Base-by-base conservation (phyloP, 2,797 vertebrate genomes). In the Phalanger gymnotis region DNA sequence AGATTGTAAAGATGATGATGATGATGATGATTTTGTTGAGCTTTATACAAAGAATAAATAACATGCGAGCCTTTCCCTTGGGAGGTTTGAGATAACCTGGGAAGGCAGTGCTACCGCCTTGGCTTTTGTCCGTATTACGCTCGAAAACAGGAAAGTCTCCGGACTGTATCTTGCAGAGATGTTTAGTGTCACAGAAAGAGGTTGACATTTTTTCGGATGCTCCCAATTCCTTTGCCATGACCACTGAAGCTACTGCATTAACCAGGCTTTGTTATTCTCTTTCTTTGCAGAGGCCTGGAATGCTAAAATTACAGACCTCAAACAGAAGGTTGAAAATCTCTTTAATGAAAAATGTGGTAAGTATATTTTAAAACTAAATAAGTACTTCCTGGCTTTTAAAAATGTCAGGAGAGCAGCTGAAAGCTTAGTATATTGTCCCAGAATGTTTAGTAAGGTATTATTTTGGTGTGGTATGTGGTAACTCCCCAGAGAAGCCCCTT, bases 261-360 rank as follows among this genome's bases (percentile, higher is more conserved):
- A 6, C 47, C 25, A 54, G n/a, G 22, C 28, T 40, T 0, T 90
- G 11, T 40, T 92, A 1, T 87, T 12, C 91, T 54, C 90, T 98
- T 95, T 96, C 25, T 25, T 28, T 92, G 31, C 98, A 99, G 99
- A 99, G 94, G 98, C 98, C 0, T 99, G 99, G 99, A 99, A 98
- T 96, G 98, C 98, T 95, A 99, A 98, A 98, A 99, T 99, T 56
- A 99, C 97, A 1, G 98, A 98, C 96, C 95, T 99, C 55, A 99
- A 99, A 96, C 97, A 98, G 96, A 98, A 99, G 97, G 99, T 99
- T 0, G 99, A 99, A 96, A 98, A 98, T 53, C 98, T 99, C 40
- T 99, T 99, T 93, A 98, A 98, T 98, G 98, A 99, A 96, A 99
- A 99, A 98, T 99, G 98, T 28, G 98, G 99, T 99, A 98, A 97